Evolutionary conservation across 1,140 invertebrate genomes (phyloP), one percentile per base, ranked within the genome.

Genomic region (Sarcophaga bullata): DNA sequence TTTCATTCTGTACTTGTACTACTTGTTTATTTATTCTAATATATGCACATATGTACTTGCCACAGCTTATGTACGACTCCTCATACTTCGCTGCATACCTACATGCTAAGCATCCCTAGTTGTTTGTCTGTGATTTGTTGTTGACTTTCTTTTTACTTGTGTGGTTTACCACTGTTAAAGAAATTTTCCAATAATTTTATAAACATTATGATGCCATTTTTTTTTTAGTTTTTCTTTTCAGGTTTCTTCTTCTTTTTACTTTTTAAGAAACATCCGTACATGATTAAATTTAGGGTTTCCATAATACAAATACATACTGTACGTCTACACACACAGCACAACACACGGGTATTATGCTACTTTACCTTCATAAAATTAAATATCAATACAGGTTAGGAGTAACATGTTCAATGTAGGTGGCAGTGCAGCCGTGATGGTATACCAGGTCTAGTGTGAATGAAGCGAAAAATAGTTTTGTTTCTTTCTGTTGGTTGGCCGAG

Each of bases 251-350:
- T 13, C 13, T 58, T 13, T 58, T 68, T n/a, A n/a, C n/a, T 68
- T 68, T 19, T 81, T 47, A 10, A 73, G 13, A 72, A 81, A 82
- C 37, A 82, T 37, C 48, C n/a, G n/a, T 82, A 50, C 50, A 73
- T 75, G 49, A 82, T 54, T 82, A 73, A 73, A 82, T 73, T 82
- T 82, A 17, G 81, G n/a, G 68, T 50, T 78, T 78, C 19, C 17
- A 72, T 25, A 19, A 72, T 25, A 25, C 17, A 72, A 25, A 72
- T 25, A 72, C 37, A n/a, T n/a, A n/a, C n/a, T 72, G 62, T 17
- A 72, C 3, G 62, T 17, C 3, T 10, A 15, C 15, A 62, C 19
- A 15, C 8, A 37, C 25, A n/a, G n/a, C n/a, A n/a, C n/a, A n/a
- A 37, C 25, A 37, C 25, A 37, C 25, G 4, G 1, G 4, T 37